Evolutionary conservation across 2,797 vertebrate genomes (phyloP), one percentile per base, ranked within the genome.

Genomic region (Lutra lutra): DNA sequence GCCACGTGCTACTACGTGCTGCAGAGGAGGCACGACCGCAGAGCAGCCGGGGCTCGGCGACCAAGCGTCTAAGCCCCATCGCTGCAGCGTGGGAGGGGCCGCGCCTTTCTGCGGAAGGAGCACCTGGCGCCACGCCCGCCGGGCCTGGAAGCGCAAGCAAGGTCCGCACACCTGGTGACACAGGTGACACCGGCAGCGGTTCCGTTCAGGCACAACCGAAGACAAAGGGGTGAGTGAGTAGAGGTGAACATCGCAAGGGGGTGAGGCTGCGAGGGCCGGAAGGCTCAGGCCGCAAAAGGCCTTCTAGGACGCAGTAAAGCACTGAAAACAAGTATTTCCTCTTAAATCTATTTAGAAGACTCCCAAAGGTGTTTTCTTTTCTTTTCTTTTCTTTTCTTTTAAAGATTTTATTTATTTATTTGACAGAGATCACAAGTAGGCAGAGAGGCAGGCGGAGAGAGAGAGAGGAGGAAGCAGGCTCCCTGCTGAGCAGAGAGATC

Each of bases 11-110:
- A 5, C 21, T 17, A 5, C 6, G 79, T 18, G 46, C 62, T 2
- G 5, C 1, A 21, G 43, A 29, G 73, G 27, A n/a, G 18, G 7
- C 5, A 9, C 1, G 11, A 10, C 21, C 18, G 32, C 17, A 1
- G 48, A 23, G 2, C 62, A 40, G 15, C 6, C 35, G 12, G 1
- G 35, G 54, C 17, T 23, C 20, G 23, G 10, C 5, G 21, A 48
- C 35, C 23, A 25, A 35, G 43, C 23, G 3, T 10, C 70, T 18
- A 1, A 4, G 20, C 2, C 5, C 23, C 54, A 20, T 51, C 15
- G 2, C 27, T 27, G 11, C 0, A 46, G 38, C 6, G 7, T 1
- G 29, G 46, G 18, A 21, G 40, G 9, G 46, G 77, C 27, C 13
- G 5, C 2, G 7, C 13, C 38, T 35, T 62, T 58, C n/a, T 40